phyloP scores from a whole-genome alignment of 2,113 vertebrate species.

The Galeopterus variegatus region DNA sequence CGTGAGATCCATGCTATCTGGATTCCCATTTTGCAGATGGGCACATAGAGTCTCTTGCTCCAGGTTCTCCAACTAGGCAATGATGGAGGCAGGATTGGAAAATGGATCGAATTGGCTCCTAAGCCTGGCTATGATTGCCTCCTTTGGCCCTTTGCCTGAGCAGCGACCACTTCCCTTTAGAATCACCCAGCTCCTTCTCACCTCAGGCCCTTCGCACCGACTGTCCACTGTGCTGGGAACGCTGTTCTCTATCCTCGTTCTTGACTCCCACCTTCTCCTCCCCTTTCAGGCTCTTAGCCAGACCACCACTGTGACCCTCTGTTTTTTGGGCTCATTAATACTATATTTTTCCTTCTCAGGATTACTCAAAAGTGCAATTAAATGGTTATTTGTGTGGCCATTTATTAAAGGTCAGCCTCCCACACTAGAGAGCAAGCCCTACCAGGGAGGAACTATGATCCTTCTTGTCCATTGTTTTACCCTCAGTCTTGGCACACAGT shows the following conservation, averaged over 20 bases:
- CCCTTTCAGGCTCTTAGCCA: neutral
- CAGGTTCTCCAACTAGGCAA: neutral
- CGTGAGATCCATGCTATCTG: neutral
- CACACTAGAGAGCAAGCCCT: neutral
- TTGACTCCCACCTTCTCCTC: neutral
- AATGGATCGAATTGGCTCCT: neutral
- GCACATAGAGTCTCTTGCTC: neutral
- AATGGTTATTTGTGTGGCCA: conserved; percentile 26
- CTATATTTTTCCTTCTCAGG: conserved; percentile 17
- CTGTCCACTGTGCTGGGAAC: neutral
- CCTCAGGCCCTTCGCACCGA: neutral
- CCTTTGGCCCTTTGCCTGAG: neutral
- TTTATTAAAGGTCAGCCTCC: conserved; percentile 33
- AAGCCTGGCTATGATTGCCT: neutral
- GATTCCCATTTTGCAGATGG: neutral
- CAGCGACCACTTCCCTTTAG: neutral
- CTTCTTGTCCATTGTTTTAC: neutral
- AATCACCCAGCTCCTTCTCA: neutral
- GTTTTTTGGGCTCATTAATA: neutral
- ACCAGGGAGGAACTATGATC: neutral
- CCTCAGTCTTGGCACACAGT: conserved; percentile 2
- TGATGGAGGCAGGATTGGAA: neutral
- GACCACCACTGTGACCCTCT: neutral
- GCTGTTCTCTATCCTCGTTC: neutral
- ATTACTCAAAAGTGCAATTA: conserved; percentile 30